Evolutionary conservation across 2,113 vertebrate species (phyloP).

Genomic region (Aegotheles bennettii): DNA sequence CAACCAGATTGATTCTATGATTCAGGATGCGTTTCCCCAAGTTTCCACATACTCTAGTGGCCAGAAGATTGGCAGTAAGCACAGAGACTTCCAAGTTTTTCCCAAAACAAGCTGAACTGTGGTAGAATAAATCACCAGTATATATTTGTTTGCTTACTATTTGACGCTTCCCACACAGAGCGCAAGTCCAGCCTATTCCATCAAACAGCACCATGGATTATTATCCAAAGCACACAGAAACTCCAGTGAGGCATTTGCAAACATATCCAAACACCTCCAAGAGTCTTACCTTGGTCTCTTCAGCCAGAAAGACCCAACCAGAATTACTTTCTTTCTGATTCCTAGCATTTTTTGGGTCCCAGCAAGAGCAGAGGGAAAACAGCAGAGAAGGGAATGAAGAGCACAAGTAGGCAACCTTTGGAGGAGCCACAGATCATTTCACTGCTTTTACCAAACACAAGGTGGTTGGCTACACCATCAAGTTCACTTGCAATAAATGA

Average conservation of each 20-base stretch:
- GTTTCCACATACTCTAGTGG: not conserved
- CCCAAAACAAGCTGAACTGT: not conserved
- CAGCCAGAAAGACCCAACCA: not conserved
- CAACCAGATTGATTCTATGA: no score
- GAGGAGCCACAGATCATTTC: not conserved
- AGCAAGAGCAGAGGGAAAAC: not conserved
- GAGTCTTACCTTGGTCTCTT: not conserved
- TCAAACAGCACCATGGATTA: not conserved
- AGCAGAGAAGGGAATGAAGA: not conserved
- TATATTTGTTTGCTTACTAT: not conserved
- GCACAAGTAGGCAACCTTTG: not conserved
- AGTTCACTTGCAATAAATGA: not conserved
- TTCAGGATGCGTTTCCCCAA: not conserved
- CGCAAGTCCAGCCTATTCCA: not conserved
- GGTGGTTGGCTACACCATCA: accelerated
- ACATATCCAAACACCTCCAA: not conserved
- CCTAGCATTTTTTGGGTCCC: not conserved
- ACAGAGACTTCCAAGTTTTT: not conserved
- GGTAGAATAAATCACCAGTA: not conserved
- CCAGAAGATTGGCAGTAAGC: not conserved
- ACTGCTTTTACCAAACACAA: not conserved
- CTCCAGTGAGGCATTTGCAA: not conserved
- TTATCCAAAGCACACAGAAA: not conserved
- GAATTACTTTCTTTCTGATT: not conserved
- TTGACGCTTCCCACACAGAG: not conserved